These are phyloP conservation scores for Tympanoctomys barrerae DNA, from an alignment of 2,797 vertebrate genomes.

Conservation along the genomic window DNA sequence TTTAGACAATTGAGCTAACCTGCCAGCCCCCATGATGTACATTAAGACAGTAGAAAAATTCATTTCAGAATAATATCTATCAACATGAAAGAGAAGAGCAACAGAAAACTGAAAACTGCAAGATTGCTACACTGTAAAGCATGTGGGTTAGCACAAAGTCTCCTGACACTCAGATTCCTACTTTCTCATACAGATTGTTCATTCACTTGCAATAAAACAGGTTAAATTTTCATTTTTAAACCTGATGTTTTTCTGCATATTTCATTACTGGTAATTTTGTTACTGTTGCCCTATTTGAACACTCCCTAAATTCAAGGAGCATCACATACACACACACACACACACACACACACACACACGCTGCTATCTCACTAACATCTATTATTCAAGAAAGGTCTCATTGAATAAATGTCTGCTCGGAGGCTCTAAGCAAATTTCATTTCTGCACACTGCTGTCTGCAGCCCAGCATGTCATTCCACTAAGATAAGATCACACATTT, in stretches of 20 bases:
- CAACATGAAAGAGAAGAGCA: not conserved
- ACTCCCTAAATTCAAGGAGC: constrained; percentile 36
- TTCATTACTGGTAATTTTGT: constrained; percentile 28
- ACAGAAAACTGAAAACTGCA: not conserved
- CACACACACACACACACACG: constrained; percentile 27
- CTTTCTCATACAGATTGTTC: not conserved
- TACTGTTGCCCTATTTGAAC: constrained; percentile 11
- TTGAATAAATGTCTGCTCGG: constrained; percentile 88
- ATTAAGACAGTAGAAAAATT: not conserved
- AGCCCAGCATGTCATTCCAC: constrained; percentile 86
- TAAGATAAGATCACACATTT: constrained; percentile 88
- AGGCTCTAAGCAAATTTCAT: constrained; percentile 89
- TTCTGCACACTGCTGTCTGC: constrained; percentile 86
- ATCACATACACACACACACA: not conserved
- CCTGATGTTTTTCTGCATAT: constrained; percentile 46
- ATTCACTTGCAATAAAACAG: constrained; percentile 41
- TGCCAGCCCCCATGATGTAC: not conserved
- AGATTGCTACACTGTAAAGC: constrained; percentile 29
- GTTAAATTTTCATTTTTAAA: constrained; percentile 44
- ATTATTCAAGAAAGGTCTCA: constrained; percentile 88
- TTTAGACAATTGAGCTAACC: too few relatives aligned
- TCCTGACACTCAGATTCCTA: not conserved
- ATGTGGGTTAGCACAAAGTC: not conserved
- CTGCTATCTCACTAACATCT: constrained; percentile 84
- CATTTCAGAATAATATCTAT: not conserved